Percentiles rank a stretch among this genome's conserved stretches.
These are phyloP conservation scores for Paratilapia polleni DNA, from an alignment of 2,113 vertebrate genomes.

Conservation along the genomic window DNA sequence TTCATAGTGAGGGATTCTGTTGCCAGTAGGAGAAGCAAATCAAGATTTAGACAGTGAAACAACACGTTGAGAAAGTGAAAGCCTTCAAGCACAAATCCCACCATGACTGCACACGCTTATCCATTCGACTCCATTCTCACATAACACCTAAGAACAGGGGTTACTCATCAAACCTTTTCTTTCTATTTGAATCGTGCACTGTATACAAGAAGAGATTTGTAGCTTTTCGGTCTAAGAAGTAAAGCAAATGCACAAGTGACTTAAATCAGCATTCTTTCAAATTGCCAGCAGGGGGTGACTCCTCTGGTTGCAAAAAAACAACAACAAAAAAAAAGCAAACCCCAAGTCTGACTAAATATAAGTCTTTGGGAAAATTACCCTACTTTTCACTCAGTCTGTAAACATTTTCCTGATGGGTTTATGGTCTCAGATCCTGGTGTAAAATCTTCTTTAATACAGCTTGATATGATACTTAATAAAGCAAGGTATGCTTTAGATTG, in stretches of 20 bases:
- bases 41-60: conserved; percentile 15
- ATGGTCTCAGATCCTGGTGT: background rate
- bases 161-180: background rate
- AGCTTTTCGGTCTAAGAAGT: background rate
- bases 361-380: background rate
- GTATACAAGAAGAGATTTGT: background rate
- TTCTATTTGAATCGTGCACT: background rate
- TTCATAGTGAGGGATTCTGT: conserved; percentile 25
- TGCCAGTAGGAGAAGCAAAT: conserved; percentile 39
- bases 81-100: conserved; percentile 23
- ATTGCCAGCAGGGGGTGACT: too few relatives aligned
- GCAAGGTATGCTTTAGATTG: too few relatives aligned
- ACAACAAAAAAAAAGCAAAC: too few relatives aligned
- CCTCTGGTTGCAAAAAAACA: too few relatives aligned
- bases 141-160: background rate
- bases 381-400: background rate
- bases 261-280: background rate
- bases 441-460: background rate
- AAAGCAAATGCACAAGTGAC: background rate
- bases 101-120: background rate
- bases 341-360: background rate
- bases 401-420: background rate
- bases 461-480: too few relatives aligned
- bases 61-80: conserved; percentile 6
- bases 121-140: conserved; percentile 4